These are phyloP conservation scores for Scomber scombrus DNA, from an alignment of 2,113 vertebrate genomes.

Conservation along the genomic window DNA sequence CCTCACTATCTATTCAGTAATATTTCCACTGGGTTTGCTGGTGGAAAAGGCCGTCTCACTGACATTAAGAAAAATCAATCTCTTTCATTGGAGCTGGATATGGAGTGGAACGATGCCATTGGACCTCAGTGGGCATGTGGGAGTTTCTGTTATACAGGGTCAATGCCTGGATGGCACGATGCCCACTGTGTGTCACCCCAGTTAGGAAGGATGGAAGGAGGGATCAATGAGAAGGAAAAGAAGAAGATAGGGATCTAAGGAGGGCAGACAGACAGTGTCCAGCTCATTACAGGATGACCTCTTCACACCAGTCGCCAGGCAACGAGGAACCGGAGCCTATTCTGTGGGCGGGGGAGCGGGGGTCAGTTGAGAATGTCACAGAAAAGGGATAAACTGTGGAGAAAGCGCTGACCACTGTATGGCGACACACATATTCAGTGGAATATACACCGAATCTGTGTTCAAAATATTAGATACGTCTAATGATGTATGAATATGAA, in stretches of 20 bases:
- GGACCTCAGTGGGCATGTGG: conserved; percentile 65
- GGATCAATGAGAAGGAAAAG: conserved; percentile 71
- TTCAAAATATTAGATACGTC: conserved; percentile 17
- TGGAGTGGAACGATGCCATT: conserved; percentile 42
- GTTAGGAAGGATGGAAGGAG: conserved; percentile 47
- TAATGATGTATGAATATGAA: not conserved
- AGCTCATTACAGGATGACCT: conserved; percentile 80
- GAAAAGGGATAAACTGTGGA: conserved; percentile 72
- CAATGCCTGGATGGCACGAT: conserved; percentile 67
- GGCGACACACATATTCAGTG: conserved; percentile 29
- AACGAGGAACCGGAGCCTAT: conserved; percentile 54
- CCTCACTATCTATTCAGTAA: conserved; percentile 59
- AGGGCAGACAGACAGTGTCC: conserved; percentile 62
- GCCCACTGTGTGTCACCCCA: conserved; percentile 59
- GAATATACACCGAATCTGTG: not conserved
- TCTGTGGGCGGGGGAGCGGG: conserved; percentile 34
- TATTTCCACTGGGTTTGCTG: conserved; percentile 63
- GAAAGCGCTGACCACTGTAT: conserved; percentile 61
- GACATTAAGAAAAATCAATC: conserved; percentile 82
- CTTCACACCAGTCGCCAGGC: conserved; percentile 75
- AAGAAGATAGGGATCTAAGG: conserved; percentile 49
- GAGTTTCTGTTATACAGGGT: conserved; percentile 69
- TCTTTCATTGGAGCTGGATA: conserved; percentile 23
- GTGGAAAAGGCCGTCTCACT: conserved; percentile 55
- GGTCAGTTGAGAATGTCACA: conserved; percentile 67